phyloP scores from a whole-genome alignment of 1,140 invertebrate species.

The Piezodorus guildinii region DNA sequence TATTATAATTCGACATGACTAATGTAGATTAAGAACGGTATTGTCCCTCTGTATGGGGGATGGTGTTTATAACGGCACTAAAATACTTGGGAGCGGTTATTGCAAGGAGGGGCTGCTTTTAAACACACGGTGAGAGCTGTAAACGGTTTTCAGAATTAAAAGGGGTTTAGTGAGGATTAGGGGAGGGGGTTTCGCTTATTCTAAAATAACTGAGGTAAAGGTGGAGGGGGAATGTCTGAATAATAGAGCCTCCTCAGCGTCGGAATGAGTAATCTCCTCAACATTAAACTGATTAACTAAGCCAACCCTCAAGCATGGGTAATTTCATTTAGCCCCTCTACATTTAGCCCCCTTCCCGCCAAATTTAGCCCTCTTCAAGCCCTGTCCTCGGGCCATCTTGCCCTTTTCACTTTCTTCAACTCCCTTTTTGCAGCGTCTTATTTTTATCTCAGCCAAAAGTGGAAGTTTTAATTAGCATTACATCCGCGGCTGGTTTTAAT shows the following conservation, averaged over 20 bases:
- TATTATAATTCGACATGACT: too few species aligned
- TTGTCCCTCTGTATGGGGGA: too few species aligned
- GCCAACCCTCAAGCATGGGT: constrained; percentile 1
- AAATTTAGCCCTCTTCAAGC: background rate
- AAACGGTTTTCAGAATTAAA: background rate
- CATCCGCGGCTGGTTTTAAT: too few species aligned
- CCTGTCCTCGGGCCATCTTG: background rate
- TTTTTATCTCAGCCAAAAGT: background rate
- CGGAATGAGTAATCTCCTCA: constrained; percentile 2
- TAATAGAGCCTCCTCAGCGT: background rate
- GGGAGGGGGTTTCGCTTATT: background rate
- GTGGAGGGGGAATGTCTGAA: background rate
- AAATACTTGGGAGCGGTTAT: too few species aligned
- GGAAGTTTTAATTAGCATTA: too few species aligned
- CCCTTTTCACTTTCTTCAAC: background rate
- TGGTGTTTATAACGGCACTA: too few species aligned
- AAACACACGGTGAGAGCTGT: too few species aligned
- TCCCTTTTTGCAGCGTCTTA: background rate
- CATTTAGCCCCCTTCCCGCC: too few species aligned
- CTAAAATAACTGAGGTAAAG: background rate
- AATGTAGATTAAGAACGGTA: too few species aligned
- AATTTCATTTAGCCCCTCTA: constrained; percentile 2
- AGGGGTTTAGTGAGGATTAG: background rate
- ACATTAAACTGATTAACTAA: constrained; percentile 9
- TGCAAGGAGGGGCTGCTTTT: too few species aligned